A percentile compares a stretch with the other conserved stretches of the same genome.
phyloP scores from a whole-genome alignment of 1,140 invertebrate species.

The Drosophila ananassae region DNA sequence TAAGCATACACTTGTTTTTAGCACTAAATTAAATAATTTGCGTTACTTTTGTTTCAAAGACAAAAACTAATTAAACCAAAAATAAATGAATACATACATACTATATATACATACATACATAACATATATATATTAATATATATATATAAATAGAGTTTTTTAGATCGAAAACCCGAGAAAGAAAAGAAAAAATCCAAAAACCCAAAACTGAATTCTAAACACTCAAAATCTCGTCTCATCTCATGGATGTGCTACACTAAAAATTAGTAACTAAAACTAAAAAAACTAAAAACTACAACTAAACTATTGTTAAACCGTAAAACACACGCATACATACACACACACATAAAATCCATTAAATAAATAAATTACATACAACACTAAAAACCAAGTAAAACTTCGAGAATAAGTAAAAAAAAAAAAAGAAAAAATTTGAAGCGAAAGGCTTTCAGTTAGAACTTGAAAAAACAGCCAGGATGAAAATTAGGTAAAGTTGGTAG shows the following conservation, averaged over 20 bases:
- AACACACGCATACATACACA: constrained; percentile 32
- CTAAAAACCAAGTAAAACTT: constrained; percentile 19
- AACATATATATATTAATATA: constrained; percentile 17
- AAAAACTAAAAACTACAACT: constrained; percentile 40
- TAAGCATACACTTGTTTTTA: constrained; percentile 65
- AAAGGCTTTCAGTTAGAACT: constrained; percentile 25
- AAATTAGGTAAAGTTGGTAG: constrained; percentile 29
- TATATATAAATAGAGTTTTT: constrained; percentile 58
- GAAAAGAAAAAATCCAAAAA: constrained; percentile 16
- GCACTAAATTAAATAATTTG: constrained; percentile 58
- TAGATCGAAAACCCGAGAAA: constrained; percentile 39
- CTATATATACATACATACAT: constrained; percentile 49
- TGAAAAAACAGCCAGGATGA: constrained; percentile 17
- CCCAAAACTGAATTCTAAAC: constrained; percentile 18
- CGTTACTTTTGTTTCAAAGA: constrained; percentile 48
- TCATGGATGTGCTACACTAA: constrained; percentile 59
- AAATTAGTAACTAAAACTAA: constrained; percentile 46
- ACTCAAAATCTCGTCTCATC: constrained; percentile 55
- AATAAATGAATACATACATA: constrained; percentile 39
- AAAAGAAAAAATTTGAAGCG: constrained; percentile 13
- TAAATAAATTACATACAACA: constrained; percentile 20
- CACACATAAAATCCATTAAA: constrained; percentile 35
- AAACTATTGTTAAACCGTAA: constrained; percentile 58
- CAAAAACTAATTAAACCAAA: constrained; percentile 45
- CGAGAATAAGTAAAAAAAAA: constrained; percentile 24